Conservation (phyloP, 1,140 invertebrate genomes). For the Drosophila bocki region DNA sequence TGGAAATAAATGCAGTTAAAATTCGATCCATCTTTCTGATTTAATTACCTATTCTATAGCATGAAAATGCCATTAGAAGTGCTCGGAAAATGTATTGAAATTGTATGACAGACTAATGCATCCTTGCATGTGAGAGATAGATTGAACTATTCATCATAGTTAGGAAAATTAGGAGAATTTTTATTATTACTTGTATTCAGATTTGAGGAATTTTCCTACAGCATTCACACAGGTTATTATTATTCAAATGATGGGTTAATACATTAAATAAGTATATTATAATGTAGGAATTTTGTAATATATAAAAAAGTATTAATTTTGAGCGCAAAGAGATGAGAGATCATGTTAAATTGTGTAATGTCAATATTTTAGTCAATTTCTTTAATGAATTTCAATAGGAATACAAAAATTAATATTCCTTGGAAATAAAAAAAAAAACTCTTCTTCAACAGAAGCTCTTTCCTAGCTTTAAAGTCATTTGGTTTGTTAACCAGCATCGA, state of each 20-base stretch:
- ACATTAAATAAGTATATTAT: no score
- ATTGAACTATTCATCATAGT: neutral
- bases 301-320: neutral
- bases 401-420: neutral
- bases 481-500: constrained; percentile 1
- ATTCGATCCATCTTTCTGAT: constrained; percentile 18
- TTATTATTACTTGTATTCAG: neutral
- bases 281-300: no score
- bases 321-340: neutral
- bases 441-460: constrained; percentile 6
- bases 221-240: no score
- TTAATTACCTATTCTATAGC: constrained; percentile 20
- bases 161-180: neutral
- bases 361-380: no score
- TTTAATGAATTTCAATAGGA: neutral
- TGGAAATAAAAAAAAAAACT: neutral
- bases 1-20: constrained; percentile 25
- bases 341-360: neutral
- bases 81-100: neutral
- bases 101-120: constrained; percentile 7
- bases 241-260: no score
- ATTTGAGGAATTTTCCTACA: neutral
- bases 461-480: constrained; percentile 12
- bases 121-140: neutral
- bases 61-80: constrained; percentile 19